Evolutionary conservation across 2,888 invertebrate species (phyloP).

Genomic region (Rhodophaea formosa): DNA sequence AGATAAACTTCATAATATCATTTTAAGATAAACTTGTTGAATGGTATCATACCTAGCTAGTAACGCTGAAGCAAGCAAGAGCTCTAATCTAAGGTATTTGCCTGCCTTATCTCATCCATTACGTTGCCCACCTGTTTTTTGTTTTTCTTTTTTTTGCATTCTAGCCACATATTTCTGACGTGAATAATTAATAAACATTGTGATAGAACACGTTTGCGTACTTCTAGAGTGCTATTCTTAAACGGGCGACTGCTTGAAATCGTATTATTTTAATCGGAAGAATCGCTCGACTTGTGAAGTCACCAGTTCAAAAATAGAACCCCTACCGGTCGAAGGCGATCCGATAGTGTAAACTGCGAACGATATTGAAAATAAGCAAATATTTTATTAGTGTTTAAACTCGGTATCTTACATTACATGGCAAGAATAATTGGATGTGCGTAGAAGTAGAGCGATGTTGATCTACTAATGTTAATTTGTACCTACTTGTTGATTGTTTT

Average conservation of each 20-base stretch:
- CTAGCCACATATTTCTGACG: not conserved
- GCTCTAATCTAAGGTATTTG: not conserved
- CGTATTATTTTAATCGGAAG: too few species aligned
- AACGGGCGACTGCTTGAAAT: too few species aligned
- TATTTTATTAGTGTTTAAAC: not conserved
- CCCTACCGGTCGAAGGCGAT: not conserved
- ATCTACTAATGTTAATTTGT: too few species aligned
- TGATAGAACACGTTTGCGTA: slow-evolving; percentile 12
- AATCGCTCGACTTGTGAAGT: too few species aligned
- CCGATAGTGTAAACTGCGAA: slow-evolving; percentile 9
- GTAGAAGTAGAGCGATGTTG: too few species aligned
- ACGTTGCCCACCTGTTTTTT: not conserved
- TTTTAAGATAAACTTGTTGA: too few species aligned
- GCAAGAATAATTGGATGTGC: not conserved
- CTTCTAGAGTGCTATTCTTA: not conserved
- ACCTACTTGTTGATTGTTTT: too few species aligned
- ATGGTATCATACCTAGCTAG: too few species aligned
- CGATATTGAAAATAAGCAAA: slow-evolving; percentile 9
- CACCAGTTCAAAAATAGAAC: too few species aligned
- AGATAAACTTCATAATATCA: too few species aligned
- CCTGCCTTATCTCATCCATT: not conserved
- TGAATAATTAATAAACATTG: slow-evolving; percentile 1
- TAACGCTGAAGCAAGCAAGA: too few species aligned
- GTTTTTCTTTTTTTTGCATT: not conserved
- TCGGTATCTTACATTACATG: not conserved